phyloP scores from a whole-genome alignment of 2,797 vertebrate species.

The Ara ararauna region DNA sequence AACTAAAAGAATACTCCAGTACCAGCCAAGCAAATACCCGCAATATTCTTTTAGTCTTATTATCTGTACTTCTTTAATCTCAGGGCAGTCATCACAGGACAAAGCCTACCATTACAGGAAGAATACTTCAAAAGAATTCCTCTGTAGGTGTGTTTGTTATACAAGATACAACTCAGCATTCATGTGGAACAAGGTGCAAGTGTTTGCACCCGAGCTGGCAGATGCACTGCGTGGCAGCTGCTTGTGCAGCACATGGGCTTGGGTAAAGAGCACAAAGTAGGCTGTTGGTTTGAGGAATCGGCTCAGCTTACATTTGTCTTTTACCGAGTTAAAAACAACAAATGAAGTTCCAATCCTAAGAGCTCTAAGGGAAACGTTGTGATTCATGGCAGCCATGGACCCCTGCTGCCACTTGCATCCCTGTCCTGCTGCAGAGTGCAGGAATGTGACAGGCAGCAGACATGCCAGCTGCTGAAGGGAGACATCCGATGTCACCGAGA shows the following conservation, averaged over 20 bases:
- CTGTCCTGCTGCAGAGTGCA: neutral
- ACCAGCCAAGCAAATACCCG: slow-evolving; percentile 22
- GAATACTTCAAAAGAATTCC: neutral
- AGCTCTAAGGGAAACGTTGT: neutral
- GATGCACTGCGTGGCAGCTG: neutral
- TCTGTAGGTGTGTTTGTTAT: neutral
- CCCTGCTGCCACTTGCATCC: neutral
- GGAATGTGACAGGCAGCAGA: neutral
- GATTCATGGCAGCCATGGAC: neutral
- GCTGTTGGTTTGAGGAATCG: neutral
- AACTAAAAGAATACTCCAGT: slow-evolving; percentile 47
- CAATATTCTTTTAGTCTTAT: slow-evolving; percentile 4
- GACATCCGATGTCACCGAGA: neutral
- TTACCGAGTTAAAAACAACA: neutral
- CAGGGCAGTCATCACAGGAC: neutral
- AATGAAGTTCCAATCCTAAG: neutral
- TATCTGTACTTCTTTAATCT: neutral
- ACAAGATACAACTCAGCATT: neutral
- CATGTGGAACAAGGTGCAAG: neutral
- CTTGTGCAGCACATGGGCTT: neutral
- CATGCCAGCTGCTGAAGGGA: neutral
- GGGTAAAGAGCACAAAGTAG: neutral
- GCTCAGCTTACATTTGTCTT: neutral
- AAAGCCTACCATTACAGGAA: neutral
- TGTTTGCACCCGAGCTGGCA: neutral